Base-by-base conservation (phyloP, 1,140 invertebrate genomes). In the Nasonia giraulti region DNA sequence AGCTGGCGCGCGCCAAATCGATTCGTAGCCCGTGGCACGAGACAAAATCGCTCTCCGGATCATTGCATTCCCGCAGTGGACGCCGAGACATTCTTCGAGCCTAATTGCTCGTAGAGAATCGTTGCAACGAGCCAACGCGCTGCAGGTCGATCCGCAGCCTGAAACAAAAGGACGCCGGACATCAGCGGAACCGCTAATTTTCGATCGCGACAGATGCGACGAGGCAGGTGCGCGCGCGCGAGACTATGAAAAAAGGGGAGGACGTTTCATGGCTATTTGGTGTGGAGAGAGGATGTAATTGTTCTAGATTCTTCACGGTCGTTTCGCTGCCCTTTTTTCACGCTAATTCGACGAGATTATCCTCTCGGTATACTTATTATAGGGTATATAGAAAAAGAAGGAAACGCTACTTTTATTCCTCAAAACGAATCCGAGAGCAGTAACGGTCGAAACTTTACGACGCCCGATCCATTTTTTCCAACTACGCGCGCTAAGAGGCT, bases 41-140 rank as follows among this genome's bases (percentile, higher is more conserved):
- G 73, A 73, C 84, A 78, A 80, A 76, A 77, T 69, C 71, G 55
- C 17, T 84, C 83, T 69, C 17, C 40, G 84, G 86, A 83, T 79
- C 86, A 84, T 85, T 86, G 85, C 27, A 27, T 83, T 81, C 83
- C 74, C 82, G 80, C 69, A 78, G 62, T 50, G 68, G 68, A 71
- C 76, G 82, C 68, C 50, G 83, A 86, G 85, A 87, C 87, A 88
- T 90, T 88, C 86, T 88, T 85, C 76, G 83, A 17, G 80, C 75
- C 83, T 88, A 89, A 89, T 88, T 88, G 80, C 66, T 89, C 87
- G 87, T 88, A 84, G 87, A 88, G 81, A 88, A 88, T 86, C 69
- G 85, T 62, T 74, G 47, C n/a, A 47, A 33, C 31, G 10, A 62
- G 50, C 50, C 73, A 8, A 20, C 69, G 11, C 20, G 31, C 14